A percentile compares a stretch with the other conserved stretches of the same genome.
Evolutionary conservation across 2,797 vertebrate genomes (phyloP).

Genomic region (Phyllotis vaccarum): DNA sequence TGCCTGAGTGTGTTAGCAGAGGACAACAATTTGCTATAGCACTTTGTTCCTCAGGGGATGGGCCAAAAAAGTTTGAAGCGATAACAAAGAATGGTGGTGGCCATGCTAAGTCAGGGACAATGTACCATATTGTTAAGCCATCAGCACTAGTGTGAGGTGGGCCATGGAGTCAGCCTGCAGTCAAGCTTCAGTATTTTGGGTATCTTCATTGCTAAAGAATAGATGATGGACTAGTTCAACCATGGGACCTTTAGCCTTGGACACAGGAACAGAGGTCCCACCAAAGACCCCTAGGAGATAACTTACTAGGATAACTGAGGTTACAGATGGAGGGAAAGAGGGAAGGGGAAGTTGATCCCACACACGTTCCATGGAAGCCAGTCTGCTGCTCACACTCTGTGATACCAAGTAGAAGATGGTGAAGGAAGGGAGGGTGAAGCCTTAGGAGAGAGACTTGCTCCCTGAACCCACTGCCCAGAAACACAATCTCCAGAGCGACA

Average conservation of each 20-base stretch:
- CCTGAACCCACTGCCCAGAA: no score
- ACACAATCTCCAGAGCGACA: neutral
- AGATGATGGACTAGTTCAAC: neutral
- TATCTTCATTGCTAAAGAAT: no score
- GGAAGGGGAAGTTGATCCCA: neutral
- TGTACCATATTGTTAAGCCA: neutral
- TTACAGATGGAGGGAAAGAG: neutral
- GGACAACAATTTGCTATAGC: rapidly evolving
- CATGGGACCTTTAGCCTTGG: neutral
- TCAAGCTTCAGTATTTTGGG: neutral
- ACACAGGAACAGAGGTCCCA: no score
- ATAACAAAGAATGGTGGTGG: neutral
- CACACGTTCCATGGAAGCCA: rapidly evolving
- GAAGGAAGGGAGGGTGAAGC: neutral
- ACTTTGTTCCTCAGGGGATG: neutral
- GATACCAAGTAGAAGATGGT: no score
- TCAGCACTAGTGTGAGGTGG: no score
- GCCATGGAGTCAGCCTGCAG: neutral
- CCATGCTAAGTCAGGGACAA: neutral
- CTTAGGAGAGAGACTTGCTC: rapidly evolving
- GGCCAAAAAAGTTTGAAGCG: neutral
- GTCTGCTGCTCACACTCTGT: rapidly evolving
- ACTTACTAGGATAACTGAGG: rapidly evolving
- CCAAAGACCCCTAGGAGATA: neutral
- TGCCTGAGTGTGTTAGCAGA: rapidly evolving